A percentile compares a stretch with the other conserved stretches of the same genome.
Conservation (phyloP, 2,113 vertebrate genomes). For the Oophaga pumilio region DNA sequence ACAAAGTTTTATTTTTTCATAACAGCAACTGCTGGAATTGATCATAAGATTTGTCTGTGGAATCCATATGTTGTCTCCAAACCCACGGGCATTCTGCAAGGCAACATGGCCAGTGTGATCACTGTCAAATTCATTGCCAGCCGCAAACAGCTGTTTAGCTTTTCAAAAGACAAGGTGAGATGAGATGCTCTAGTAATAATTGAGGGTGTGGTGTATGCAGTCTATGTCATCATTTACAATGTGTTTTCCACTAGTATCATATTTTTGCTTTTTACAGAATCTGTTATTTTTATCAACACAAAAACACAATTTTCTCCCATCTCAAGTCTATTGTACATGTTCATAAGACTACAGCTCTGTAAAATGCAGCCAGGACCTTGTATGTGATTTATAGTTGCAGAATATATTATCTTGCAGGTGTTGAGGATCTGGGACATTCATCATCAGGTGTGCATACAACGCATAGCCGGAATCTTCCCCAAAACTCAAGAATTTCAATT, state of each 20-base stretch:
- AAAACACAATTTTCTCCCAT: background rate
- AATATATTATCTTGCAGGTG: constrained; percentile 61
- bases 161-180: constrained; percentile 80
- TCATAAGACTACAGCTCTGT: background rate
- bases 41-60: constrained; percentile 81
- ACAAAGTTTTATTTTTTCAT: constrained; percentile 22
- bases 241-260: background rate
- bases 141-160: constrained; percentile 81
- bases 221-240: background rate
- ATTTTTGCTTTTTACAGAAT: background rate
- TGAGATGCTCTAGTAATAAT: background rate
- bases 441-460: constrained; percentile 69
- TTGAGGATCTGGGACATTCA: constrained; percentile 71
- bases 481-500: constrained; percentile 68
- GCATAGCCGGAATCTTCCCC: constrained; percentile 67
- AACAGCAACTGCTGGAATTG: constrained; percentile 80
- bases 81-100: constrained; percentile 72
- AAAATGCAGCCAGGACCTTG: background rate
- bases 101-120: constrained; percentile 74
- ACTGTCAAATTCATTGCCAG: constrained; percentile 75
- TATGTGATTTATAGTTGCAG: constrained; percentile 7
- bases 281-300: background rate
- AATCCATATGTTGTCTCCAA: constrained; percentile 79
- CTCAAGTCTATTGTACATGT: too few relatives aligned
- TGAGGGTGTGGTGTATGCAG: background rate